Evolutionary conservation across 2,888 invertebrate genomes (phyloP).

Genomic region (Cataglyphis livida): DNA sequence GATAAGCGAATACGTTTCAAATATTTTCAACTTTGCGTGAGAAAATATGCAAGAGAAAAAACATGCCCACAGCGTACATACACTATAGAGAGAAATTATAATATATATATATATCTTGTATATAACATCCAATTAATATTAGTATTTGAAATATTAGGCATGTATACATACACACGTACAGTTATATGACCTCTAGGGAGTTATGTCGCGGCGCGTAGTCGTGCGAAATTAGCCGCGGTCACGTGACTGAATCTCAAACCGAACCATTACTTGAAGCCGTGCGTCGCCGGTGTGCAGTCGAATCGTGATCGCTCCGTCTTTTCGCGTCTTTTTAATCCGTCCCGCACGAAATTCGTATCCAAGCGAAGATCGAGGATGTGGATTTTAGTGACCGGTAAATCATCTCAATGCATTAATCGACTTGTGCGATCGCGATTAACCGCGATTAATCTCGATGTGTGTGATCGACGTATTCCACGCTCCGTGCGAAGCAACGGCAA

Average conservation of each 20-base stretch:
- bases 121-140: neutral
- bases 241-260: neutral
- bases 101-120: neutral
- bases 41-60: neutral
- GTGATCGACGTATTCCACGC: neutral
- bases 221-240: slow-evolving; percentile 4
- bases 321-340: neutral
- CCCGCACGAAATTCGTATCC: neutral
- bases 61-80: neutral
- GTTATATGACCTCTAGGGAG: neutral
- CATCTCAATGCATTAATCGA: neutral
- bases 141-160: neutral
- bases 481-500: neutral
- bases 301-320: neutral
- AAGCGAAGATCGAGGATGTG: neutral
- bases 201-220: neutral
- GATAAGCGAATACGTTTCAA: neutral
- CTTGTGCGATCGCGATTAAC: neutral
- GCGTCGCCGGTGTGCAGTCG: too few relatives aligned
- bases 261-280: neutral
- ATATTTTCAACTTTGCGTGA: neutral
- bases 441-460: neutral
- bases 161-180: too few relatives aligned
- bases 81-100: neutral
- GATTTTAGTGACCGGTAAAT: neutral